These are phyloP conservation scores for Callithrix jacchus DNA, from an alignment of 2,113 vertebrate species.

Conservation along the genomic window DNA sequence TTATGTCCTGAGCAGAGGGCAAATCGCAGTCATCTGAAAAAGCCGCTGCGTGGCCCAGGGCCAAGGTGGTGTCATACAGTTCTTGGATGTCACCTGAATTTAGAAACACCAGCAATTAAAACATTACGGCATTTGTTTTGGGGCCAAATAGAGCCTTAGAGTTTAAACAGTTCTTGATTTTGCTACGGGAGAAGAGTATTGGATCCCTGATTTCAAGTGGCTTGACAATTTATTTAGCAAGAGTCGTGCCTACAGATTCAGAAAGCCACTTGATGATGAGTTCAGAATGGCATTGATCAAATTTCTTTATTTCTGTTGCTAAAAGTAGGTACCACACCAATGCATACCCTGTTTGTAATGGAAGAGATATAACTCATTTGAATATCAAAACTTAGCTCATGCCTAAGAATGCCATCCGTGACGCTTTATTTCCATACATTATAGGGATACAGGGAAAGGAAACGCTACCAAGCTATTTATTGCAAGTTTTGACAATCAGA, in stretches of 20 bases:
- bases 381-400: neutral
- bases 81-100: conserved; percentile 93
- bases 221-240: neutral
- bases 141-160: neutral
- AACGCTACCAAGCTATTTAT: neutral
- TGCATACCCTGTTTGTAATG: neutral
- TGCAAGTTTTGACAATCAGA: neutral
- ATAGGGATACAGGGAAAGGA: neutral
- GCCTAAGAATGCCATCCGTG: neutral
- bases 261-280: neutral
- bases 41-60: conserved; percentile 93
- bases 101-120: conserved; percentile 25
- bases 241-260: neutral
- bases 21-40: conserved; percentile 96
- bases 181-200: neutral
- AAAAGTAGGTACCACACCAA: neutral
- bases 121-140: neutral
- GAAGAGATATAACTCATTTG: neutral
- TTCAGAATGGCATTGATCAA: neutral
- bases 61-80: conserved; percentile 88
- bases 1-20: conserved; percentile 91
- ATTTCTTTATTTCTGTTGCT: neutral
- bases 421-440: neutral
- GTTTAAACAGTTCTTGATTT: neutral
- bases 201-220: neutral